phyloP scores from a whole-genome alignment of 2,797 vertebrate genomes.

The Sebastes iracundus region DNA sequence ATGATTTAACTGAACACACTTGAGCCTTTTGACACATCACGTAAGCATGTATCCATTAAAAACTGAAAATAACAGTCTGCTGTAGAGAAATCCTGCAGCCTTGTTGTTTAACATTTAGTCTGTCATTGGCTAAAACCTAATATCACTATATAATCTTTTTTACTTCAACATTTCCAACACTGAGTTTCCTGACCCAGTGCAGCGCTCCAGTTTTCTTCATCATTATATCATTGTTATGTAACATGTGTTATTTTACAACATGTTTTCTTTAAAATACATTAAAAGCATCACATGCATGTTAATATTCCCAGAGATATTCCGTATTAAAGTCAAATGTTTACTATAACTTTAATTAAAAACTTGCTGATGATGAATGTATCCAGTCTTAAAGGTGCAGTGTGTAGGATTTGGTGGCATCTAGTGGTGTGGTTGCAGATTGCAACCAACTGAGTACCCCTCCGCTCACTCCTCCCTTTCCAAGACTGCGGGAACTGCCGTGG shows the following conservation, averaged over 20 bases:
- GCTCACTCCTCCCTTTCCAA: too few species aligned
- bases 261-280: background rate
- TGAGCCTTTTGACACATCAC: constrained; percentile 18
- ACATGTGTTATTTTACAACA: background rate
- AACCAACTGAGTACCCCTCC: too few species aligned
- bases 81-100: background rate
- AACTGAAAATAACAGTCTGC: constrained; percentile 5
- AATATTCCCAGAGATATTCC: background rate
- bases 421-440: too few species aligned
- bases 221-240: background rate
- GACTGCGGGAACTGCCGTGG: too few species aligned
- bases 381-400: background rate
- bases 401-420: too few species aligned
- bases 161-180: too few species aligned
- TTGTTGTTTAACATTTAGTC: background rate
- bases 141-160: background rate
- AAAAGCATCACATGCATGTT: background rate
- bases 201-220: too few species aligned
- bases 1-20: constrained; percentile 31
- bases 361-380: background rate
- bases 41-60: background rate
- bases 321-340: background rate
- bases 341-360: background rate
- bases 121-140: background rate
- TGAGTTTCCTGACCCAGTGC: too few species aligned